phyloP scores from a whole-genome alignment of 2,888 invertebrate species.

The Xestia c-nigrum region DNA sequence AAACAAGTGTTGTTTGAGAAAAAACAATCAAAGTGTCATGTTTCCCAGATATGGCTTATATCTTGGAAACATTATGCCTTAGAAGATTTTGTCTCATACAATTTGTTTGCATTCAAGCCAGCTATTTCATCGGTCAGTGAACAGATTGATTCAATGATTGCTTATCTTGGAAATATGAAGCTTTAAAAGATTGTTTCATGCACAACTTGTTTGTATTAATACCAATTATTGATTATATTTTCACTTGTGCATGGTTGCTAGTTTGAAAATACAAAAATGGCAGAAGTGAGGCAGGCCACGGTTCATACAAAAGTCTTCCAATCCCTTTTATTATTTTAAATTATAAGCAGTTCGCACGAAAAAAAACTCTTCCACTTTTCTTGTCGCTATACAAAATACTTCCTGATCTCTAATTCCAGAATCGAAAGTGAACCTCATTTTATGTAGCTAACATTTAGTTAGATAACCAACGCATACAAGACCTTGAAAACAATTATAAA shows the following conservation, averaged over 20 bases:
- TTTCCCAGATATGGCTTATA: not conserved
- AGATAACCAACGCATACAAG: constrained; percentile 30
- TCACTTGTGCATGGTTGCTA: not conserved
- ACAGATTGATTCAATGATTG: not conserved
- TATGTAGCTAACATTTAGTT: constrained; percentile 69
- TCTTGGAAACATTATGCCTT: not conserved
- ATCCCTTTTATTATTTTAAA: not conserved
- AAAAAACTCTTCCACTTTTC: constrained; percentile 78
- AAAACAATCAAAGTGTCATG: not conserved
- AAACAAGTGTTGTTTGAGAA: not conserved
- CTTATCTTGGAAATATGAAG: not conserved
- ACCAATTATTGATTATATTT: not conserved
- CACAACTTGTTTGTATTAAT: not conserved
- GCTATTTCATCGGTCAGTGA: not conserved
- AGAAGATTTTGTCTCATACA: not conserved
- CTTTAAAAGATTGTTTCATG: not conserved
- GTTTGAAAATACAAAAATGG: not conserved
- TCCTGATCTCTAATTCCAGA: constrained; percentile 82
- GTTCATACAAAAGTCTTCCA: not conserved
- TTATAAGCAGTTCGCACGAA: constrained; percentile 18
- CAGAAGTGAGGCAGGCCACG: not conserved
- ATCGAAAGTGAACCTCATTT: constrained; percentile 82
- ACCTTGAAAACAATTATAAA: constrained; percentile 33
- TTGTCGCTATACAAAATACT: constrained; percentile 74
- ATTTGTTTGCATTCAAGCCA: not conserved